Evolutionary conservation across 2,797 vertebrate genomes (phyloP).

Genomic region (Pseudotriccus pelzelni): DNA sequence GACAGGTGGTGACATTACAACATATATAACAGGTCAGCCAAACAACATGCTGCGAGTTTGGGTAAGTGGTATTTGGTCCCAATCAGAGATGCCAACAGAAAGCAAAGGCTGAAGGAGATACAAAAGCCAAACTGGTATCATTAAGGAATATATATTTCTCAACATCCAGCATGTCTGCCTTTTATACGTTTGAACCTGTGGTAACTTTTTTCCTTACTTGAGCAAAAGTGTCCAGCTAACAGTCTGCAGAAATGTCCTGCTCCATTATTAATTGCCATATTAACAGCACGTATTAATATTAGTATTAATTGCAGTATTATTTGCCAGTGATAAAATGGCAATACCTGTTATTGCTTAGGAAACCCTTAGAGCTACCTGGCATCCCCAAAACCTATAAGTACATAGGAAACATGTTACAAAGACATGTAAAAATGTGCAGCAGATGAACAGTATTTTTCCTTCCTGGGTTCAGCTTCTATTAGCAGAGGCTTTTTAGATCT

Average conservation of each 20-base stretch:
- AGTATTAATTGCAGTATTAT: not conserved
- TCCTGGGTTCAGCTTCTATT: not conserved
- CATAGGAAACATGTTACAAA: not conserved
- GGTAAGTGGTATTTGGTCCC: not conserved
- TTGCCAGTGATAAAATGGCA: not conserved
- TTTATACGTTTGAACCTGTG: not conserved
- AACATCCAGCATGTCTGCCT: not conserved
- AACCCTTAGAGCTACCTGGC: not conserved
- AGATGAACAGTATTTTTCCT: not conserved
- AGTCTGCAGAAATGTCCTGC: not conserved
- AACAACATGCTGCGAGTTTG: not conserved
- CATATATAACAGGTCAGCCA: not conserved
- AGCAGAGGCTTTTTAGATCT: not conserved
- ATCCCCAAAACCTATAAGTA: not conserved
- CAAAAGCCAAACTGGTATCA: not conserved
- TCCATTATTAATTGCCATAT: not conserved
- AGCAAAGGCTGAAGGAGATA: not conserved
- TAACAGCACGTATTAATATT: not conserved
- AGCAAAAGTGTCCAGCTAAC: not conserved
- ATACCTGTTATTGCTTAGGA: not conserved
- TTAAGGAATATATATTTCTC: not conserved
- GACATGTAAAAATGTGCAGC: not conserved
- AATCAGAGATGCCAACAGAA: not conserved
- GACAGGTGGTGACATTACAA: not conserved
- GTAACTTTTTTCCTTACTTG: not conserved